A percentile compares a stretch with the other conserved stretches of the same genome.
phyloP scores from a whole-genome alignment of 2,113 vertebrate genomes.

The Sinocyclocheilus anophthalmus region DNA sequence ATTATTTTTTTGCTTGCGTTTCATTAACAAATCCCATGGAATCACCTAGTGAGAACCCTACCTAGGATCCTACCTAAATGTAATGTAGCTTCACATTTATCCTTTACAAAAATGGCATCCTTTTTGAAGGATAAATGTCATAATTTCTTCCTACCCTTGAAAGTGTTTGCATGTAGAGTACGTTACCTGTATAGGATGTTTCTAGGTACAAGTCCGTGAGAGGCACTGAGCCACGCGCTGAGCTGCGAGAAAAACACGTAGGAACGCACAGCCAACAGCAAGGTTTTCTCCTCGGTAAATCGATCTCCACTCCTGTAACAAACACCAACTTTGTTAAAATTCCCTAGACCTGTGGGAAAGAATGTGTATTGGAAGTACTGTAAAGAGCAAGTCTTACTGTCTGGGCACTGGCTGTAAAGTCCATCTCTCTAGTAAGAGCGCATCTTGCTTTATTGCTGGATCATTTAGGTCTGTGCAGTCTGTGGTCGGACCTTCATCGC shows the following conservation, averaged over 20 bases:
- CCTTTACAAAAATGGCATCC: too few species aligned
- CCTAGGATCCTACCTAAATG: not conserved
- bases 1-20: not conserved
- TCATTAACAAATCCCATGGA: not conserved
- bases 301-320: constrained; percentile 87
- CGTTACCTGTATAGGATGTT: constrained; percentile 97
- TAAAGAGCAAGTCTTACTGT: constrained; percentile 80
- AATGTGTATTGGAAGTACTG: not conserved
- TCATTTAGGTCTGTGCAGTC: constrained; percentile 90
- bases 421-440: constrained; percentile 94
- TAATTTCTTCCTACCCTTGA: not conserved
- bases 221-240: constrained; percentile 98
- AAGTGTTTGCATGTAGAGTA: not conserved
- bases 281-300: constrained; percentile 95
- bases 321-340: constrained; percentile 10
- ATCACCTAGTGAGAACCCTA: too few species aligned
- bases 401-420: constrained; percentile 92
- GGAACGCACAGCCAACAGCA: constrained; percentile 93
- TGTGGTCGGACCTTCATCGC: constrained; percentile 87
- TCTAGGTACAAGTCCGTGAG: constrained; percentile 94
- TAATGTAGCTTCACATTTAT: too few species aligned
- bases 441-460: constrained; percentile 95
- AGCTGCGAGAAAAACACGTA: constrained; percentile 99
- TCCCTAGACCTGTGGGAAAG: constrained; percentile 18
- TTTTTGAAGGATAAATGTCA: not conserved